Conservation (phyloP, 2,113 vertebrate species). For the Tympanuchus pallidicinctus region DNA sequence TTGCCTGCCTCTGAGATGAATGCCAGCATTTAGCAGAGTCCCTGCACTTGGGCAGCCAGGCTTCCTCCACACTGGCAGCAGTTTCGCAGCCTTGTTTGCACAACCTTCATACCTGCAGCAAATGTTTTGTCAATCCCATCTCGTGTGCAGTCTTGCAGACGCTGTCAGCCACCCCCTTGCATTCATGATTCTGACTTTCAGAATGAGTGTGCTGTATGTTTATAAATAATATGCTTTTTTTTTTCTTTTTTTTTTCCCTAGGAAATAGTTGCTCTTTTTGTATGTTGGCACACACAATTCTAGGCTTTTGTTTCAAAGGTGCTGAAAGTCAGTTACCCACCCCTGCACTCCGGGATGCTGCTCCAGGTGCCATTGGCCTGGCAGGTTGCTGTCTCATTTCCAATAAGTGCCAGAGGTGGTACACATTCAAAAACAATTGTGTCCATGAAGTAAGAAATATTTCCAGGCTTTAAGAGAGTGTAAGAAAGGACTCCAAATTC, state of each 20-base stretch:
- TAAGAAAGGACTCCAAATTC: conserved; percentile 76
- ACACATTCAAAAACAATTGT: conserved; percentile 80
- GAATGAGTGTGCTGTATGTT: neutral
- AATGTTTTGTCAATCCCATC: neutral
- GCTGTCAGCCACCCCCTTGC: neutral
- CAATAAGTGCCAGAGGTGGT: conserved; percentile 80
- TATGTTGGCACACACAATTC: fast-evolving
- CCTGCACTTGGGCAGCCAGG: neutral
- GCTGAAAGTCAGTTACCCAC: conserved; percentile 62
- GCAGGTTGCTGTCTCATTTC: conserved; percentile 82
- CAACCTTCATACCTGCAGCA: conserved; percentile 32
- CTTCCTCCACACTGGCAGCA: neutral
- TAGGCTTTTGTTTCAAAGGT: neutral
- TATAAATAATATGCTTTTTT: neutral
- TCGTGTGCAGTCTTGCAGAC: neutral
- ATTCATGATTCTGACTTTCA: fast-evolving
- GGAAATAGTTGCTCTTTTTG: neutral
- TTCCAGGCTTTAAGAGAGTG: conserved; percentile 32
- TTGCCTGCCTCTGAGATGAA: neutral
- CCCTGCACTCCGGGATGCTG: conserved; percentile 81
- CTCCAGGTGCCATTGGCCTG: conserved; percentile 84
- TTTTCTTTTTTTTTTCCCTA: neutral
- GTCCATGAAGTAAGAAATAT: conserved; percentile 69
- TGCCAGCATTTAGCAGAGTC: neutral
- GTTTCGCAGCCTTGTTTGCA: neutral